A percentile compares a stretch with the other conserved stretches of the same genome.
These are phyloP conservation scores for Microchrysa polita DNA, from an alignment of 2,888 invertebrate genomes.

Conservation along the genomic window DNA sequence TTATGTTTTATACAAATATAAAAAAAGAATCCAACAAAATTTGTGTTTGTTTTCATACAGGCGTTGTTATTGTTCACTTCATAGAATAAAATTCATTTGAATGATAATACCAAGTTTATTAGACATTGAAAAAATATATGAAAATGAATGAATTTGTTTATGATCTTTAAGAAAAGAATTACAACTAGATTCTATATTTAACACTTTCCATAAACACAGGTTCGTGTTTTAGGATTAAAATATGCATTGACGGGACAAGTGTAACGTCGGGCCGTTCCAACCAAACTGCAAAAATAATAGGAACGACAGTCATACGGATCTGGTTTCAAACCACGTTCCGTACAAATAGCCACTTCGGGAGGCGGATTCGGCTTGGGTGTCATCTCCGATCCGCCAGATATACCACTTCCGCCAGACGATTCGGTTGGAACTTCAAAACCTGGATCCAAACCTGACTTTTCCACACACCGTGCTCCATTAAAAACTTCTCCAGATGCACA, in stretches of 20 bases:
- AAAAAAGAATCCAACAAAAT: too few species aligned
- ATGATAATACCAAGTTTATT: too few species aligned
- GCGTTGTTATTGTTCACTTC: too few species aligned
- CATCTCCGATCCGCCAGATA: background rate
- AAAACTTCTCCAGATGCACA: slow-evolving; percentile 61
- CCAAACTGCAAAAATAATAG: slow-evolving; percentile 60
- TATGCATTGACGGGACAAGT: slow-evolving; percentile 59
- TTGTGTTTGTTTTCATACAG: too few species aligned
- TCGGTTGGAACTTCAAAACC: background rate
- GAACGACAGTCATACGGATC: slow-evolving; percentile 58
- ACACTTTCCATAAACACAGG: slow-evolving; percentile 59
- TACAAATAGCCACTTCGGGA: background rate
- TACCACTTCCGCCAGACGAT: background rate
- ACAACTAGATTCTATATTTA: too few species aligned
- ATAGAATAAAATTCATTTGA: too few species aligned
- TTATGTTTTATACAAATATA: too few species aligned
- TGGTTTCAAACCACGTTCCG: slow-evolving; percentile 51
- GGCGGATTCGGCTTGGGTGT: background rate
- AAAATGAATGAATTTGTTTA: too few species aligned
- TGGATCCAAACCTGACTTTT: background rate
- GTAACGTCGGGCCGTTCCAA: slow-evolving; percentile 55
- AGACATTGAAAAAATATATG: too few species aligned
- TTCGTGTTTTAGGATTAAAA: slow-evolving; percentile 54
- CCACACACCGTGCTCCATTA: slow-evolving; percentile 55
- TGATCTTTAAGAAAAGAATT: too few species aligned